Conservation (phyloP, 2,888 invertebrate genomes). For the Tenthredo amoena region DNA sequence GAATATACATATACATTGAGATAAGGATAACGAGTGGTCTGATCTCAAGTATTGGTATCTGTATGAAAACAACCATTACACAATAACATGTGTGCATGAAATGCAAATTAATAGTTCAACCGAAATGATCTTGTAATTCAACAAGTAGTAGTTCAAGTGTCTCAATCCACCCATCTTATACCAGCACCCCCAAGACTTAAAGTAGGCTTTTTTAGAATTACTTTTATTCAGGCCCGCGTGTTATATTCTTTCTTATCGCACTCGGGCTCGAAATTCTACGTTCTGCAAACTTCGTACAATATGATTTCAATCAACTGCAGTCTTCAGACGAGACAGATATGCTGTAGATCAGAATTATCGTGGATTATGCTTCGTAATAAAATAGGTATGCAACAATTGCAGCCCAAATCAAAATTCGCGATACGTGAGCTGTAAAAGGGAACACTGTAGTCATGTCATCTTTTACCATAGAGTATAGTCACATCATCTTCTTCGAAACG, state of each 20-base stretch:
- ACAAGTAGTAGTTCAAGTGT: neutral
- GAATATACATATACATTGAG: neutral
- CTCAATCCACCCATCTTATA: neutral
- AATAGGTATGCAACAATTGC: neutral
- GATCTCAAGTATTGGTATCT: neutral
- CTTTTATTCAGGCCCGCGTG: no score
- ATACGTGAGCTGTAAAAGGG: neutral
- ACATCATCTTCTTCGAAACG: neutral
- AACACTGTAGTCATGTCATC: neutral
- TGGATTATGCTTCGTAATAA: neutral
- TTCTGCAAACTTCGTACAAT: neutral
- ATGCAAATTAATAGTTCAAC: neutral
- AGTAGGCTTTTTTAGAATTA: no score
- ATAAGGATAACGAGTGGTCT: neutral
- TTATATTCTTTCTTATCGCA: no score
- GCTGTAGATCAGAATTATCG: neutral
- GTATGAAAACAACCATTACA: neutral
- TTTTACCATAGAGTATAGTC: neutral
- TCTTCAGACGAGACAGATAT: no score
- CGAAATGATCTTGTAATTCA: neutral
- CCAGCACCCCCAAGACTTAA: no score
- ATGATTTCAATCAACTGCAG: neutral
- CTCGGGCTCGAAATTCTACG: neutral
- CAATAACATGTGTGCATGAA: neutral
- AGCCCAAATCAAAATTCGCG: neutral